Conservation (phyloP, 1,140 invertebrate genomes). For the Argopecten irradians region DNA sequence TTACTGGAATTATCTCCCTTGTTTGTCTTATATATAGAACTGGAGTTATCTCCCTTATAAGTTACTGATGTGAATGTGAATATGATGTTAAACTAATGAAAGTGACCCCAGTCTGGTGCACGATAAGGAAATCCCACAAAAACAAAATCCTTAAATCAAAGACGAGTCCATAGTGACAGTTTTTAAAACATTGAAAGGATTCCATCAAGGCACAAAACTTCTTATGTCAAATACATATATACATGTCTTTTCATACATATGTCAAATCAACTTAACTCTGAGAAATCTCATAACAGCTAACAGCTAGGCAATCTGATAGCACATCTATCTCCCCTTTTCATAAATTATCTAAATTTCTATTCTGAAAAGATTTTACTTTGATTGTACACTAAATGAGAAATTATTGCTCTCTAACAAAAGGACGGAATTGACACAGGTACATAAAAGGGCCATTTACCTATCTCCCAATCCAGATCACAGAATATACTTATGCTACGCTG, state of each 20-base stretch:
- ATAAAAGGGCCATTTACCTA: not conserved
- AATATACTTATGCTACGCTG: not conserved
- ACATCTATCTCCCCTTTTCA: constrained; percentile 16
- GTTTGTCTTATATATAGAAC: no score
- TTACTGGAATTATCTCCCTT: no score
- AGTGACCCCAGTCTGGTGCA: no score
- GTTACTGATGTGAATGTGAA: no score
- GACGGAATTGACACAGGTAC: not conserved
- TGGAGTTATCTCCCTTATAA: no score
- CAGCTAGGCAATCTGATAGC: constrained; percentile 5
- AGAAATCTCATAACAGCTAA: constrained; percentile 7
- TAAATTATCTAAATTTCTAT: not conserved
- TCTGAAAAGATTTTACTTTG: not conserved
- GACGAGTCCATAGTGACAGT: no score
- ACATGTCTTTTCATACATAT: no score
- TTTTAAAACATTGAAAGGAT: not conserved
- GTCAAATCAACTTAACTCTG: not conserved
- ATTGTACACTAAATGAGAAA: not conserved
- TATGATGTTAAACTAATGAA: no score
- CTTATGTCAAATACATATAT: not conserved
- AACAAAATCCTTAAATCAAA: not conserved
- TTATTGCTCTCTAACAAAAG: constrained; percentile 16
- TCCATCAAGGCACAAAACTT: not conserved
- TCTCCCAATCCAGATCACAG: not conserved
- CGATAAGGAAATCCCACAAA: not conserved